Base-by-base conservation (phyloP, 1,140 invertebrate species). In the Colletes gigas region DNA sequence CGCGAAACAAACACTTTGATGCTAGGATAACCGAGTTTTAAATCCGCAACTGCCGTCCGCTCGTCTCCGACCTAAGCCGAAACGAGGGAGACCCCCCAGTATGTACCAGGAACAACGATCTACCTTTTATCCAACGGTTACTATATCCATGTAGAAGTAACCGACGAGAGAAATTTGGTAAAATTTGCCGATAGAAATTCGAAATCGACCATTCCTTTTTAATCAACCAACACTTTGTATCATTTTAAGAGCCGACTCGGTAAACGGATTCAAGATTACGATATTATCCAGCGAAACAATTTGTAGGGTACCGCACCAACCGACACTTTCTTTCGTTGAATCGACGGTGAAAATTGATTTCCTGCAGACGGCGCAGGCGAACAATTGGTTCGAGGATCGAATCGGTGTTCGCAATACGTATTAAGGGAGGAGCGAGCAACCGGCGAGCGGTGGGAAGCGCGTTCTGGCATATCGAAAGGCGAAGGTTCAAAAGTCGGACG, bases 401-500 rank as follows among this genome's bases (percentile, higher is more conserved):
- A 47, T 15, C 52, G 30, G 30, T 19, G 41, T 12, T 50, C 8
- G 54, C 17, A 54, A 74, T 71, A n/a, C n/a, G n/a, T n/a, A 52
- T 41, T 62, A 44, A 59, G 21, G 67, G 21, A 30, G 54, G 14
- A 19, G 39, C 60, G 66, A 41, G 50, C 44, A 39, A 71, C 41
- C 66, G 19, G 1, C 72, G 30, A 30, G 30, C 30, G 60, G 60
- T 74, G 84, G 65, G 80, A 86, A 72, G 67, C 54, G 62, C 55
- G 78, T 87, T 82, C 76, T 82, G 69, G 68, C 83, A 89, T 84
- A 88, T 89, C 87, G 86, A 87, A 66, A 83, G 86, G 84, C 85
- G 70, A 82, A 85, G 84, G 75, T 87, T 88, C 84, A 86, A 90
- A 89, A 90, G 90, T 93, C 88, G 88, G 79, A 65, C 78, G 62